A percentile compares a stretch with the other conserved stretches of the same genome.
These are phyloP conservation scores for Agonopterix subpropinquella DNA, from an alignment of 2,888 invertebrate genomes.

Conservation along the genomic window DNA sequence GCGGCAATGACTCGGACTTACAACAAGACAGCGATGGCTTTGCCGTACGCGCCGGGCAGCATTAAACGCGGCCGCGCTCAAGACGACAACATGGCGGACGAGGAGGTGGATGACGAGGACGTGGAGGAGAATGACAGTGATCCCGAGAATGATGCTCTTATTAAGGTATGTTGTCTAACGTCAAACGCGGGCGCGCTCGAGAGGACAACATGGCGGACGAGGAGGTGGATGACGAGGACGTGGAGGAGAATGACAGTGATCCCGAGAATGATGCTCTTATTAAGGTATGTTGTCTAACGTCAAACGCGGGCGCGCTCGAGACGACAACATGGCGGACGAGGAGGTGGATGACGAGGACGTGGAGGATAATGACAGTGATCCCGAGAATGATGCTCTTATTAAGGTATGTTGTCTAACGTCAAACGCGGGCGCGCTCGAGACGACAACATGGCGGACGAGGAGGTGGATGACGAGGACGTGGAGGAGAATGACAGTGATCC, in stretches of 20 bases:
- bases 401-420: slow-evolving; percentile 72
- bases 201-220: slow-evolving; percentile 43
- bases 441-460: slow-evolving; percentile 41
- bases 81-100: slow-evolving; percentile 41
- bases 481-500: slow-evolving; percentile 77
- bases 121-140: slow-evolving; percentile 73
- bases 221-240: slow-evolving; percentile 53
- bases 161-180: slow-evolving; percentile 75
- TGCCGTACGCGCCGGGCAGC: slow-evolving; percentile 84
- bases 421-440: slow-evolving; percentile 76
- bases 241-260: slow-evolving; percentile 73
- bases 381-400: slow-evolving; percentile 85
- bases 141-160: slow-evolving; percentile 83
- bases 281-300: slow-evolving; percentile 72
- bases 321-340: slow-evolving; percentile 40
- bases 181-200: slow-evolving; percentile 76
- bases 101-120: slow-evolving; percentile 54
- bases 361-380: slow-evolving; percentile 74
- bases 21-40: slow-evolving; percentile 87
- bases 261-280: slow-evolving; percentile 85
- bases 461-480: slow-evolving; percentile 50
- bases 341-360: slow-evolving; percentile 53
- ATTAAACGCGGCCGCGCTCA: slow-evolving; percentile 77
- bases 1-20: slow-evolving; percentile 94
- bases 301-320: slow-evolving; percentile 76